Evolutionary conservation across 2,797 vertebrate genomes (phyloP).

Genomic region (Centropyge bicolor): DNA sequence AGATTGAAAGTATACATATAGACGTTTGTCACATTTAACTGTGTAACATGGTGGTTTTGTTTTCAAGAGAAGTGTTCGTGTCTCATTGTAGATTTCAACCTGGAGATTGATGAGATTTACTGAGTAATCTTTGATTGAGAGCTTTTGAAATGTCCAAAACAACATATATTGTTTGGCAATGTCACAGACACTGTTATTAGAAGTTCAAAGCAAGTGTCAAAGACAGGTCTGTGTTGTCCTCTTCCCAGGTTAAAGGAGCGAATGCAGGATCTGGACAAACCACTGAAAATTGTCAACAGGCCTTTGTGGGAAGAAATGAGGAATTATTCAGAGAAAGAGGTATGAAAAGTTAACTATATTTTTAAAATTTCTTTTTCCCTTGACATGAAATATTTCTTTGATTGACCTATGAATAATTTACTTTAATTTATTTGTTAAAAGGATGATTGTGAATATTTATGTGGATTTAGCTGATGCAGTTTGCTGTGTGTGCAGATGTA

Average conservation of each 20-base stretch:
- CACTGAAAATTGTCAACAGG: slow-evolving; percentile 77
- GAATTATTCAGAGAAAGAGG: slow-evolving; percentile 78
- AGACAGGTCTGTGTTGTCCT: not conserved
- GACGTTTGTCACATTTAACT: not conserved
- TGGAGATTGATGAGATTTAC: not conserved
- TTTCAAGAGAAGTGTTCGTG: not conserved
- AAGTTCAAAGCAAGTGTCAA: not conserved
- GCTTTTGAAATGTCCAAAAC: not conserved
- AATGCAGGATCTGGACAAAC: slow-evolving; percentile 78
- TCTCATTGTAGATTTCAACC: not conserved
- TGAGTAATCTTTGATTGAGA: not conserved
- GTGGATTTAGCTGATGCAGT: not conserved
- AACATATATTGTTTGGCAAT: not conserved
- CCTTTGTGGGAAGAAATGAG: slow-evolving; percentile 78
- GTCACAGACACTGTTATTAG: no score
- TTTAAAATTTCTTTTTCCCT: not conserved
- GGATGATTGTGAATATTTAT: not conserved
- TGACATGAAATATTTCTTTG: not conserved
- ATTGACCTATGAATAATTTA: no score
- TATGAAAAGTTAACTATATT: slow-evolving; percentile 43
- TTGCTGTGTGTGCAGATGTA: not conserved
- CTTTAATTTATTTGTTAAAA: not conserved
- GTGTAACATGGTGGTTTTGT: no score
- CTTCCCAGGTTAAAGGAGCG: slow-evolving; percentile 77
- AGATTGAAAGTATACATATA: not conserved